Base-by-base conservation (phyloP, 2,888 invertebrate species). In the Lysandra bellargus region DNA sequence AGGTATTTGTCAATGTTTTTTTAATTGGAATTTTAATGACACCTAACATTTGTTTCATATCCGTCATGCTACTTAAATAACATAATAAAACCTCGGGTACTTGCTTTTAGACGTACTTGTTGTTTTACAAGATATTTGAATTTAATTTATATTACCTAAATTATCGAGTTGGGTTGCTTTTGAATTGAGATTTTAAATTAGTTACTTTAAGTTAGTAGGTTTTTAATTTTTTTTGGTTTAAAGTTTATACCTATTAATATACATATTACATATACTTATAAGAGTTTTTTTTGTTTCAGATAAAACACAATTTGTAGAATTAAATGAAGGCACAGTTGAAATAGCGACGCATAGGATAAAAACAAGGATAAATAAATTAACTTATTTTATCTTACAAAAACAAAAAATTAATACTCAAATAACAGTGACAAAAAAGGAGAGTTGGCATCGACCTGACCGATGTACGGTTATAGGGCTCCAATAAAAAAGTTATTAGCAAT, bases 401-500 rank as follows among this genome's bases (percentile, higher is more conserved):
- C 14, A 0, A 69, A 69, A 69, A 69, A 37, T 12, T 30, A 69
- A 69, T 12, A 33, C 12, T 69, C 69, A 37, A 69, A 37, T 69
- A 33, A 33, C 33, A 37, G 14, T 9, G 33, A 69, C 69, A 69
- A 69, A 69, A 64, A 69, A 69, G 69, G 69, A 12, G 64, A 30
- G 64, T 69, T 30, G 12, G 30, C 30, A 64, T 37, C 14, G 14
- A 64, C 64, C 5, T 44, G 44, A 74, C 44, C 44, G 44, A 44
- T 44, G 74, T 74, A 74, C n/a, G 74, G 40, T 74, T 74, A 69
- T 69, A 69, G 40, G 44, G 40, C 44, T 9, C 74, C 76, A 76
- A 37, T 69, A 69, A 69, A 80, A 80, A 80, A 81, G 60, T 80
- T 75, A 79, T 82, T 82, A 79, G 82, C 80, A 75, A 81, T 77